phyloP scores from a whole-genome alignment of 2,113 vertebrate species.

The Copsychus sechellarum region DNA sequence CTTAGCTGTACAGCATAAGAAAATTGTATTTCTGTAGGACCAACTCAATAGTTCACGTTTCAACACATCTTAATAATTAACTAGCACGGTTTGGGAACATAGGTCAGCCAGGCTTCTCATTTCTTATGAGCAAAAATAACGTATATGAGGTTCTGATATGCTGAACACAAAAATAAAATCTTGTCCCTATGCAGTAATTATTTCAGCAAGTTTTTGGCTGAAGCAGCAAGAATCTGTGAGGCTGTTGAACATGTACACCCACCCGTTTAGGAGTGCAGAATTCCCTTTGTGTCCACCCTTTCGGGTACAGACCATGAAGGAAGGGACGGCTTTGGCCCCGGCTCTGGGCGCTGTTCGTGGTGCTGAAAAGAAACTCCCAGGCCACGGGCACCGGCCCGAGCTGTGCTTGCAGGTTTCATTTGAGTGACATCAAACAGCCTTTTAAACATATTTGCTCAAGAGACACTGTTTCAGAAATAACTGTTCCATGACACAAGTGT shows the following conservation, averaged over 20 bases:
- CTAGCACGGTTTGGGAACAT: neutral
- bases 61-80: constrained; percentile 35
- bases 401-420: rapidly evolving
- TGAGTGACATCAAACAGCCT: neutral
- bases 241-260: rapidly evolving
- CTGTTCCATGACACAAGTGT: neutral
- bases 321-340: rapidly evolving
- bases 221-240: neutral
- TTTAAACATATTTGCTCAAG: neutral
- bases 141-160: neutral
- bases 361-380: neutral
- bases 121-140: neutral
- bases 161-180: neutral
- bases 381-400: no score
- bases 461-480: neutral
- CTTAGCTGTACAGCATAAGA: neutral
- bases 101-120: neutral
- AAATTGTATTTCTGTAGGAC: constrained; percentile 1
- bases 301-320: rapidly evolving
- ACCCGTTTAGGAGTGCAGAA: neutral
- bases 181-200: neutral
- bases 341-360: neutral
- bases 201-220: neutral
- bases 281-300: rapidly evolving
- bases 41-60: constrained; percentile 1